phyloP scores from a whole-genome alignment of 2,888 invertebrate genomes.

The Scrobipalpa costella region DNA sequence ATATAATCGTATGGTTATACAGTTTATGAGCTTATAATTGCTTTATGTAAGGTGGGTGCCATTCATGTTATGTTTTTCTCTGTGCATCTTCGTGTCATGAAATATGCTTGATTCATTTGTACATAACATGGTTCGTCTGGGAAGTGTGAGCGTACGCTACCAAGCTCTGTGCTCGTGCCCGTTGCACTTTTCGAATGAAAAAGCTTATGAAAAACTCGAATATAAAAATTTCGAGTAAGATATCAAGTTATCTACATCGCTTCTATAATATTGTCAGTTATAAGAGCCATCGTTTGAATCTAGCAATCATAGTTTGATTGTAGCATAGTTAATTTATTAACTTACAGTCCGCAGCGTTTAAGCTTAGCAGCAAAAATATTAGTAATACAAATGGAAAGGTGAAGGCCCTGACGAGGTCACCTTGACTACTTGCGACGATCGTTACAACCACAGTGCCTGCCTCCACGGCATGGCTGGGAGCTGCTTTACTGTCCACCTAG shows the following conservation, averaged over 20 bases:
- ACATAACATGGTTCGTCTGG: conserved; percentile 69
- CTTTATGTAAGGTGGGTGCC: conserved; percentile 75
- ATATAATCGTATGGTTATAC: neutral
- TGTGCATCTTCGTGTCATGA: conserved; percentile 72
- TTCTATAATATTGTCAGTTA: conserved; percentile 35
- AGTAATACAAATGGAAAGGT: conserved; percentile 32
- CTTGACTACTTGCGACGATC: conserved; percentile 41
- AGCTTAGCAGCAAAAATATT: conserved; percentile 21
- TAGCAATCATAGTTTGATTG: conserved; percentile 1
- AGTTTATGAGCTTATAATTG: conserved; percentile 14
- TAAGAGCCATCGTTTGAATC: conserved; percentile 22
- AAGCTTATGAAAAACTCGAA: conserved; percentile 58
- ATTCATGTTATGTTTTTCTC: conserved; percentile 60
- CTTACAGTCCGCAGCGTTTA: conserved; percentile 22
- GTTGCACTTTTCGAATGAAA: conserved; percentile 68
- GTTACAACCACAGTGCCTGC: conserved; percentile 34
- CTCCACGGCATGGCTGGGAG: neutral
- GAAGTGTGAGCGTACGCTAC: conserved; percentile 79
- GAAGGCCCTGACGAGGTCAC: conserved; percentile 43
- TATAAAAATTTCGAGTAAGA: neutral
- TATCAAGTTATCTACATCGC: neutral
- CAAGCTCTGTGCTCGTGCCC: conserved; percentile 76
- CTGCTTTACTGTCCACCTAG: neutral
- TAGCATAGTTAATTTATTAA: conserved; percentile 29
- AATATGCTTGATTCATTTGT: conserved; percentile 58